Evolutionary conservation across 1,140 invertebrate genomes (phyloP), one percentile per base, ranked within the genome.

Genomic region (Triops cancriformis): DNA sequence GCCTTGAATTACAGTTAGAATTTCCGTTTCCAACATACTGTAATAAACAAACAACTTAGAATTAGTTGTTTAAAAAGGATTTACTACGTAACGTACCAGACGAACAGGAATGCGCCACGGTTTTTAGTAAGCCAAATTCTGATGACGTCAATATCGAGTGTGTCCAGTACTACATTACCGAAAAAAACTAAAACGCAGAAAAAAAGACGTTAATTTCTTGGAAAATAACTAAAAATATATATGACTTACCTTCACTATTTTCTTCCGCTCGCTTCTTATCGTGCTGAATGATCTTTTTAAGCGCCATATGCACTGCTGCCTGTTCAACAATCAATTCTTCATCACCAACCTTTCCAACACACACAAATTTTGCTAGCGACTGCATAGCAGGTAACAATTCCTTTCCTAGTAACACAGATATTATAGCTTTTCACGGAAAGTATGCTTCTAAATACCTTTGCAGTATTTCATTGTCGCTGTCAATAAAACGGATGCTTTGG

Each of bases 281-380:
- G 76, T 89, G 84, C 75, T 88, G 85, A 23, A 94, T 88, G 18
- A 96, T 84, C 84, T 94, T 93, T 81, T 95, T 95, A 3, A 95
- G 82, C 43, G 90, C 89, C 86, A 92, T 88, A 83, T 95, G 93
- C 77, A 94, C 86, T 14, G 91, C 93, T 0, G 91, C 84, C 84
- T 94, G 89, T 85, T 96, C 94, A n/a, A 95, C 86, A 10, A 89
- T 89, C 10, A 87, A 83, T 18, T 86, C 81, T 73, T 89, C 85
- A 51, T 85, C 80, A 51, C 79, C 74, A 23, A 84, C 83, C 41
- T 83, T 82, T 73, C 81, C 80, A 28, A 87, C 82, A 37, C 83
- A 84, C 23, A 90, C 82, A 79, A 86, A 83, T 78, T 86, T 77
- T 14, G 84, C 81, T 73, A 91, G 80, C 6, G 84, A 83, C 76